phyloP scores from a whole-genome alignment of 2,888 invertebrate genomes.

The Mythimna impura region DNA sequence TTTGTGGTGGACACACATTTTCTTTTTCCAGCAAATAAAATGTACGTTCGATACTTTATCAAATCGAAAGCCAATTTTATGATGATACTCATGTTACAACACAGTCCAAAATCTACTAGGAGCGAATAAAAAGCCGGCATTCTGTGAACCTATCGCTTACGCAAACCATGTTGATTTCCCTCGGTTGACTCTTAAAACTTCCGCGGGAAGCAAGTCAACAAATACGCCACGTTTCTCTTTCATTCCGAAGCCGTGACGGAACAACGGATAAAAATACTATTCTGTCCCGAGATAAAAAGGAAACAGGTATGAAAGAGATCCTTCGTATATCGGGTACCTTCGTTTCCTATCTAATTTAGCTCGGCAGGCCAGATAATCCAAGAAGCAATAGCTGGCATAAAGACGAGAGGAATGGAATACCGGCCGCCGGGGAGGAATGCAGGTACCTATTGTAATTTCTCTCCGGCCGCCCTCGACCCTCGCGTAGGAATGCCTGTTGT shows the following conservation, averaged over 20 bases:
- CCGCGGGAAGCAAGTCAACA: conserved; percentile 45
- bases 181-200: conserved; percentile 38
- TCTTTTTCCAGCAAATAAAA: not conserved
- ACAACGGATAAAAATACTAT: conserved; percentile 47
- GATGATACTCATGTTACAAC: not conserved
- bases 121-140: not conserved
- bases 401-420: conserved; percentile 69
- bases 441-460: conserved; percentile 68
- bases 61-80: not conserved
- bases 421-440: conserved; percentile 62
- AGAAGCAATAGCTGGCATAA: conserved; percentile 68
- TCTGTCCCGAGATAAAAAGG: conserved; percentile 42
- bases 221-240: conserved; percentile 47
- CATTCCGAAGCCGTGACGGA: conserved; percentile 29
- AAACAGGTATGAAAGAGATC: conserved; percentile 32
- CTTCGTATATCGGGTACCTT: conserved; percentile 42
- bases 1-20: not conserved
- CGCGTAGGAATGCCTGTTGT: conserved; percentile 64
- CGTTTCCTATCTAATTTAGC: conserved; percentile 62
- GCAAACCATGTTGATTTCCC: conserved; percentile 49
- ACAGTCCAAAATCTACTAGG: not conserved
- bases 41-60: not conserved
- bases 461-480: conserved; percentile 59
- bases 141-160: conserved; percentile 23
- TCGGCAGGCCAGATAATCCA: conserved; percentile 61